These are phyloP conservation scores for Numenius phaeopus DNA, from an alignment of 2,797 vertebrate genomes.

Conservation along the genomic window DNA sequence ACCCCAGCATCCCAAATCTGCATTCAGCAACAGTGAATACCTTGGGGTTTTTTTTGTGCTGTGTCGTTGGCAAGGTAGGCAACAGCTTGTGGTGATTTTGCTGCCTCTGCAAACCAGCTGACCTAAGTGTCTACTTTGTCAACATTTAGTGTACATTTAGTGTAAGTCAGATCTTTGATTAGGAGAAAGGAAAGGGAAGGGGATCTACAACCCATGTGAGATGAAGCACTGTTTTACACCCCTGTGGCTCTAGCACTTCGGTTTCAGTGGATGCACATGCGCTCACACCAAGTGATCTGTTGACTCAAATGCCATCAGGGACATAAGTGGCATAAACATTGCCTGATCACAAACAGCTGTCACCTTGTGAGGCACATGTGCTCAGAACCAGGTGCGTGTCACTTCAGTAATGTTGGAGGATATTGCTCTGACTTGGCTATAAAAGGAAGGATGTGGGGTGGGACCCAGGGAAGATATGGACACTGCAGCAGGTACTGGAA, in stretches of 20 bases:
- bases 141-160: neutral
- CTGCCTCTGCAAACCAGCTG: neutral
- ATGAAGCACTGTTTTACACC: neutral
- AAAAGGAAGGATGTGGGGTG: neutral
- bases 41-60: neutral
- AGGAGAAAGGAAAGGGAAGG: neutral
- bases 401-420: neutral
- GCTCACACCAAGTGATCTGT: neutral
- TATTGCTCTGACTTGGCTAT: conserved; percentile 3
- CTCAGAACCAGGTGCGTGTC: conserved; percentile 25
- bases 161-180: neutral
- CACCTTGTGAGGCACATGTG: conserved; percentile 44
- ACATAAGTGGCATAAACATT: neutral
- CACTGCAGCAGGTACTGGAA: conserved; percentile 42
- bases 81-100: neutral
- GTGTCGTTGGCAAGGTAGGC: neutral
- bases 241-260: neutral
- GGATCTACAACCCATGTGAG: neutral
- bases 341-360: neutral
- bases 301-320: neutral
- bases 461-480: neutral
- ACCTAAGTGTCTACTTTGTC: neutral
- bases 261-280: neutral
- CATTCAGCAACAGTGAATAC: neutral
- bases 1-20: neutral